Evolutionary conservation across 2,797 vertebrate species (phyloP).

Genomic region (Tenualosa ilisha): DNA sequence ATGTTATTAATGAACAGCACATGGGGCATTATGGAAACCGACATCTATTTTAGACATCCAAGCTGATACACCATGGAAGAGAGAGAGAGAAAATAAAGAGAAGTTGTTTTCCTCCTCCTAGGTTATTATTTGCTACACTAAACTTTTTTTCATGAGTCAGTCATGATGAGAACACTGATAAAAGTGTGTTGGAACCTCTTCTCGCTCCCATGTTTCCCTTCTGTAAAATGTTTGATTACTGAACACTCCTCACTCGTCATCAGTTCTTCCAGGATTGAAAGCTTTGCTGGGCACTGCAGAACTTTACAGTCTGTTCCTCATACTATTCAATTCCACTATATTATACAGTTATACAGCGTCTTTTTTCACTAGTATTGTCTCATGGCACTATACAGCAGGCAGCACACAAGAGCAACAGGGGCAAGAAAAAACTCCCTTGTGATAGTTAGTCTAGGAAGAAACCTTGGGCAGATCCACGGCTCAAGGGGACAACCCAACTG

Average conservation of each 20-base stretch:
- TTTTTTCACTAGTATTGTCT: too few relatives aligned
- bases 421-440: too few relatives aligned
- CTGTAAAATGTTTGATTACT: neutral
- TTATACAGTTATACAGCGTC: too few relatives aligned
- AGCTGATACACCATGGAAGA: neutral
- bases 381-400: too few relatives aligned
- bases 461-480: too few relatives aligned
- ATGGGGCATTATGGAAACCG: neutral
- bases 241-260: neutral
- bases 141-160: neutral
- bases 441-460: too few relatives aligned
- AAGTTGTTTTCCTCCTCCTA: neutral
- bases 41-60: neutral
- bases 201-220: neutral
- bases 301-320: too few relatives aligned
- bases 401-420: too few relatives aligned
- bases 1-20: neutral
- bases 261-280: neutral
- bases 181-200: neutral
- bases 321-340: too few relatives aligned
- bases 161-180: neutral
- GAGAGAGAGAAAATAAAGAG: constrained; percentile 6
- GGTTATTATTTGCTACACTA: neutral
- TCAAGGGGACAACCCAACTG: too few relatives aligned
- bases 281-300: too few relatives aligned